Base-by-base conservation (phyloP, 2,113 vertebrate genomes). In the Sitta europaea region DNA sequence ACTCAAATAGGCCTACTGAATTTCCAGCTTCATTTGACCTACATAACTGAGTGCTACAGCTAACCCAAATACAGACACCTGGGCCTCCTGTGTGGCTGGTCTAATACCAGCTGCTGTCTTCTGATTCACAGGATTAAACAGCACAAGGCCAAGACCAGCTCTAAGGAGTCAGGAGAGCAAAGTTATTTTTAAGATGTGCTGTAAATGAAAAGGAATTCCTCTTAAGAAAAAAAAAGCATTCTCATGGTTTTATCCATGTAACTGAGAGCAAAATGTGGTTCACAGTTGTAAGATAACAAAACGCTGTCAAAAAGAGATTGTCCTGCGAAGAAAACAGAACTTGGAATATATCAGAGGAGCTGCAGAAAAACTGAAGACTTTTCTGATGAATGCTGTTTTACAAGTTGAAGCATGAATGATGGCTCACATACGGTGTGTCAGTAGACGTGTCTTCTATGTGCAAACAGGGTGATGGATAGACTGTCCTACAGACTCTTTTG, bases 151-250 rank as follows among this genome's bases (percentile, higher is more conserved):
- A 68, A 79, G 57, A 51, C 31, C 35, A 63, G 82, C 79, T 79
- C 59, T 47, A 31, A 76, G 51, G 53, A 74, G 42, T 29, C 43
- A 75, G 38, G 53, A 93, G 48, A 93, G 36, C 36, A 93, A 71
- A 78, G 55, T 24, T 85, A 92, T 81, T 95, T 84, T 94, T 78
- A 66, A 18, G 29, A 35, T 40, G 15, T 40, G n/a, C 6, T 79
- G 72, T 72, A 97, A 92, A 74, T 23, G 38, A 57, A 88, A 78
- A 86, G 65, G 42, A 92, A 88, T 63, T 79, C 29, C 28, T 73
- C 63, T 48, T 47, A 9, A 29, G n/a, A 51, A 67, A 67, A 54
- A 62, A 66, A 36, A 80, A 5, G 10, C 20, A 78, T 67, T 86
- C 67, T 54, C 71, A 27, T 25, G 12, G 11, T 80, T 93, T 82